Conservation (phyloP, 2,888 invertebrate species). For the Chydorus sphaericus region DNA sequence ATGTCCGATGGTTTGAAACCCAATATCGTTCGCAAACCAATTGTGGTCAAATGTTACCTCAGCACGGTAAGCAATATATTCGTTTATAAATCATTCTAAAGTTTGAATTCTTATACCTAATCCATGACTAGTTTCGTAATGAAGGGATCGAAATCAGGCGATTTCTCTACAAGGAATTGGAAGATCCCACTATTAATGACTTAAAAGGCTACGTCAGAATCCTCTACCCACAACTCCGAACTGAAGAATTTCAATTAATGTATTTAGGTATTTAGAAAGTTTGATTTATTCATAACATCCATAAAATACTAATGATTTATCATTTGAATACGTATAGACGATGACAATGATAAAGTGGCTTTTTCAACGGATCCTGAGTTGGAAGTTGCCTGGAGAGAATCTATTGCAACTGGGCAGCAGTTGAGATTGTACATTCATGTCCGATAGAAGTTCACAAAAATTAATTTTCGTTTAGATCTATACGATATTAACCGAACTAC, state of each 20-base stretch:
- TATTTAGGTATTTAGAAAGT: not conserved
- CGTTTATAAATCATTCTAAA: too few relatives aligned
- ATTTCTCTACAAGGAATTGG: not conserved
- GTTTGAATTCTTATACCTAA: too few relatives aligned
- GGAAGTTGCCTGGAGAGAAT: not conserved
- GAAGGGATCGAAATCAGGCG: not conserved
- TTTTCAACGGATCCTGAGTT: not conserved
- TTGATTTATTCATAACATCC: too few relatives aligned
- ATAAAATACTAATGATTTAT: not conserved
- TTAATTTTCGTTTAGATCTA: too few relatives aligned
- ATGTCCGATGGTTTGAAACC: too few relatives aligned
- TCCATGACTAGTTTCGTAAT: too few relatives aligned
- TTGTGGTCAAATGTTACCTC: too few relatives aligned
- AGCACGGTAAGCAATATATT: too few relatives aligned
- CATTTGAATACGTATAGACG: too few relatives aligned
- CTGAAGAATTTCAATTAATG: not conserved
- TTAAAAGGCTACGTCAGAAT: not conserved
- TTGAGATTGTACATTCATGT: not conserved
- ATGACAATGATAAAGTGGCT: not conserved
- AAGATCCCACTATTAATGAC: not conserved
- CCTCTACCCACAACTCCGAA: not conserved
- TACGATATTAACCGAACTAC: too few relatives aligned
- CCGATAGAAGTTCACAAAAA: too few relatives aligned
- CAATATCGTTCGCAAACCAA: too few relatives aligned
- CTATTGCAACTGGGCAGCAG: not conserved